These are phyloP conservation scores for Dolichopus griseipennis DNA, from an alignment of 2,888 invertebrate species.

Conservation along the genomic window DNA sequence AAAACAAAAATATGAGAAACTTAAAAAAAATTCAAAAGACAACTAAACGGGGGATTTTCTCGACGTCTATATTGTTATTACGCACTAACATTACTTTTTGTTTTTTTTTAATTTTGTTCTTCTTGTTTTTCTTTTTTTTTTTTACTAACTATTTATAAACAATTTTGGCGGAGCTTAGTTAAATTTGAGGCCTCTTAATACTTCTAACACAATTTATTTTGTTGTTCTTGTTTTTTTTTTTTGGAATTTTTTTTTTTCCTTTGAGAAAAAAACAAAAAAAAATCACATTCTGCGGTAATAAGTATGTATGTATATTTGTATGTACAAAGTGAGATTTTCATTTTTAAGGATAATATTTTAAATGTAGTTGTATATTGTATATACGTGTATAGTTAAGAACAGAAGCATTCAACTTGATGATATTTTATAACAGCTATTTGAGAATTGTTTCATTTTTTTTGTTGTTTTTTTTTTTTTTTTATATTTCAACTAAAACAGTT, in stretches of 20 bases:
- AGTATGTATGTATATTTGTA: not conserved
- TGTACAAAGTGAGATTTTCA: not conserved
- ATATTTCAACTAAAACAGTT: not conserved
- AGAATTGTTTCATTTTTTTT: not conserved
- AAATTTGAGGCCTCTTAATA: conserved; percentile 10
- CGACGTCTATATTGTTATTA: conserved; percentile 19
- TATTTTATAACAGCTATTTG: not conserved
- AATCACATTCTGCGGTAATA: not conserved
- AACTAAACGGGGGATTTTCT: conserved; percentile 13
- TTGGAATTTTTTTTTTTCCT: not conserved
- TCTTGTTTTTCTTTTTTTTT: not conserved
- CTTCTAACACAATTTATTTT: not conserved
- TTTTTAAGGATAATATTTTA: not conserved
- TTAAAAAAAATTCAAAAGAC: conserved; percentile 13
- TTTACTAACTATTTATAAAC: not conserved
- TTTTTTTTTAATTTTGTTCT: too few species aligned
- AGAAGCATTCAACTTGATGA: conserved; percentile 1
- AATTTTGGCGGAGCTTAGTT: not conserved
- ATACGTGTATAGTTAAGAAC: not conserved
- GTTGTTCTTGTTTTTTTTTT: not conserved
- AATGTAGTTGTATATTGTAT: too few species aligned
- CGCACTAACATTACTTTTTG: not conserved
- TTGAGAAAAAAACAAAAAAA: not conserved
- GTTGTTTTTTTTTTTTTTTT: not conserved
- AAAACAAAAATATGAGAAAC: not conserved